Evolutionary conservation across 2,797 vertebrate genomes (phyloP).

Genomic region (Bovichtus variegatus): DNA sequence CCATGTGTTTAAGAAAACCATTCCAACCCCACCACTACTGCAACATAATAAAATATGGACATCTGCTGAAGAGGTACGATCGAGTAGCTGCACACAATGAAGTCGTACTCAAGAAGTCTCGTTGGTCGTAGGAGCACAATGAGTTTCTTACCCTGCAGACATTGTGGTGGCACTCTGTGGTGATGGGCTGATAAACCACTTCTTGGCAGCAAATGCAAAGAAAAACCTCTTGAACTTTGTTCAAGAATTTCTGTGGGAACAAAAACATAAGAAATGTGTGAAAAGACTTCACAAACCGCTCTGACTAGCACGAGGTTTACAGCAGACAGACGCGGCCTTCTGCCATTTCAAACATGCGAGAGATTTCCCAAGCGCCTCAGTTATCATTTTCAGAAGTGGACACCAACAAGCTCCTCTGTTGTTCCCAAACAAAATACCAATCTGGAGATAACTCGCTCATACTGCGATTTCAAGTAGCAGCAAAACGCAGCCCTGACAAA

Average conservation of each 20-base stretch:
- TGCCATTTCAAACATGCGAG: background rate
- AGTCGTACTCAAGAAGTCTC: no score
- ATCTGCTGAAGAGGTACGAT: background rate
- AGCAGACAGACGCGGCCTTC: background rate
- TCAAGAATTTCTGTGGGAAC: conserved; percentile 90
- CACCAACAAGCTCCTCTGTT: background rate
- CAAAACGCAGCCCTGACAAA: background rate
- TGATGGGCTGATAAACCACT: conserved; percentile 93
- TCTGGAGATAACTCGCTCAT: background rate
- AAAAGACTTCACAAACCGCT: background rate
- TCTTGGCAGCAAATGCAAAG: conserved; percentile 98
- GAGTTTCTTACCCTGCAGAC: conserved; percentile 93
- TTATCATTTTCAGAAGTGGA: background rate
- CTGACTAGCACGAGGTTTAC: background rate
- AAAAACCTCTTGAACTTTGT: conserved; percentile 94
- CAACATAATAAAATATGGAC: background rate
- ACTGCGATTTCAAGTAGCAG: background rate
- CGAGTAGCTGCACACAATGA: background rate
- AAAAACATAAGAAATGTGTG: conserved; percentile 1
- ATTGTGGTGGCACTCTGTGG: conserved; percentile 96
- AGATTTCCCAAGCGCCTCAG: background rate
- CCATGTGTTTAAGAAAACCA: background rate
- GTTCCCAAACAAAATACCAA: background rate
- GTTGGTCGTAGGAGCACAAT: no score
- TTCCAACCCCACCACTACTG: background rate